Conservation (phyloP, 1,140 invertebrate genomes). For the Apis dorsata region DNA sequence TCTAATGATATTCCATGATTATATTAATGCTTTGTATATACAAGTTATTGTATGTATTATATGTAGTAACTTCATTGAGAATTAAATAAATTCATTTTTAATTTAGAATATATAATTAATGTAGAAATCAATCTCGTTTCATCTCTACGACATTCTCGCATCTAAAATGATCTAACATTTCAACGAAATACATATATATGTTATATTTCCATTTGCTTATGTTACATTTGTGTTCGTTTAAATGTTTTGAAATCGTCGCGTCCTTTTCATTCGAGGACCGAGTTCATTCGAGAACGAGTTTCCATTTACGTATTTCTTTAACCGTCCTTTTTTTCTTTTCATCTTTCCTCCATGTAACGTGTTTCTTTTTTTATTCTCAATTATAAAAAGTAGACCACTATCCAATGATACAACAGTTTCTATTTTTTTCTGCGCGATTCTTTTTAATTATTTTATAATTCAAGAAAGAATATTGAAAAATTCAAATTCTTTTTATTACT, state of each 20-base stretch:
- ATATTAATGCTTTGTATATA: no score
- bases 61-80: no score
- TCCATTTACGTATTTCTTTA: not conserved
- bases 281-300: not conserved
- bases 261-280: not conserved
- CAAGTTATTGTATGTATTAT: no score
- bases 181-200: not conserved
- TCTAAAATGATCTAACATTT: not conserved
- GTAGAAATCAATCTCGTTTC: not conserved
- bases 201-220: not conserved
- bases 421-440: not conserved
- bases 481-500: no score
- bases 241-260: not conserved
- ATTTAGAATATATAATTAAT: not conserved
- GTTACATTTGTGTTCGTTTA: not conserved
- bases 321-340: no score
- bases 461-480: not conserved
- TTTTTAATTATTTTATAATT: not conserved
- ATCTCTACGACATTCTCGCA: not conserved
- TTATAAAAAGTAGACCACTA: not conserved
- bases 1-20: no score
- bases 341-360: not conserved
- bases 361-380: not conserved
- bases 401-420: no score
- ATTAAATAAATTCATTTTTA: no score